Conservation (phyloP, 2,797 vertebrate species). For the Sciaenops ocellatus region DNA sequence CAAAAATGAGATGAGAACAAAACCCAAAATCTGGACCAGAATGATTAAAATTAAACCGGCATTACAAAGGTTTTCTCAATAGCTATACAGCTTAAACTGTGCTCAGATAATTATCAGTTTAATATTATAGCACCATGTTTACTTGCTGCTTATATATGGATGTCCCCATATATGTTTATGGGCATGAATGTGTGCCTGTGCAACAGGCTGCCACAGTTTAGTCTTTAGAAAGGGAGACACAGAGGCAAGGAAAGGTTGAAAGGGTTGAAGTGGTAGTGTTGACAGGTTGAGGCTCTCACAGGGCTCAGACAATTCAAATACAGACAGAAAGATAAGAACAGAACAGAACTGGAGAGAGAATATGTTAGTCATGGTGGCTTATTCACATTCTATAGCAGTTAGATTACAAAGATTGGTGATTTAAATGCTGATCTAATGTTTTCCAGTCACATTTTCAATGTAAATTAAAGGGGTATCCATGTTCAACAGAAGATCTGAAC, state of each 20-base stretch:
- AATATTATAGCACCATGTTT: background rate
- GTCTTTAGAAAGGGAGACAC: background rate
- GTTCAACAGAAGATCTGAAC: background rate
- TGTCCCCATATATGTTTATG: background rate
- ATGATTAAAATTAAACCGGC: background rate
- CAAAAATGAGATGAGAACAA: background rate
- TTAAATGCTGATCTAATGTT: background rate
- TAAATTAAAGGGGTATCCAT: background rate
- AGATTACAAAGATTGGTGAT: background rate
- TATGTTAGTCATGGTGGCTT: slow-evolving; percentile 5
- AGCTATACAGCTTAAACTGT: background rate
- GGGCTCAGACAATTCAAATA: background rate
- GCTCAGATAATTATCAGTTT: background rate
- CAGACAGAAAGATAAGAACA: background rate
- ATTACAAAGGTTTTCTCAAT: background rate
- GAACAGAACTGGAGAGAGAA: slow-evolving; percentile 11
- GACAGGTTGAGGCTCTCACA: background rate
- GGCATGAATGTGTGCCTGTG: background rate
- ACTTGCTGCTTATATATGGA: background rate
- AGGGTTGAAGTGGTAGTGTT: background rate
- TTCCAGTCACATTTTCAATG: background rate
- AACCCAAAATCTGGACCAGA: slow-evolving; percentile 3
- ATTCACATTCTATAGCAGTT: background rate
- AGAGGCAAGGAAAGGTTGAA: background rate
- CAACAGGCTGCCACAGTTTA: background rate